Evolutionary conservation across 2,797 vertebrate species (phyloP).

Genomic region (Chrysocyon brachyurus): DNA sequence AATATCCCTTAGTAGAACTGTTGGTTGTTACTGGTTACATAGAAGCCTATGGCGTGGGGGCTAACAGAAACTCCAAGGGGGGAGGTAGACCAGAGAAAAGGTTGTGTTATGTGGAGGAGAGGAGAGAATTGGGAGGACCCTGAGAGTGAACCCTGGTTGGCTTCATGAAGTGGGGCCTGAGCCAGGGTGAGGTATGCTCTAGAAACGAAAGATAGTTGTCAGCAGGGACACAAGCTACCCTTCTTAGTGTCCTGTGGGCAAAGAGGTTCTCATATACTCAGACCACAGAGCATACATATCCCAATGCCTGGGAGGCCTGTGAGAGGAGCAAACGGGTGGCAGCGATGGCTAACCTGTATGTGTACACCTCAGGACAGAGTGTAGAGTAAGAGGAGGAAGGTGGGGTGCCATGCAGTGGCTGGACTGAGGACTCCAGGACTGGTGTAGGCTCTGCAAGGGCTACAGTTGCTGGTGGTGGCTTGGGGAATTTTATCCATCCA

Average conservation of each 20-base stretch:
- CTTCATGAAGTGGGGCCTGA: not conserved
- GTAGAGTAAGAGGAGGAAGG: not conserved
- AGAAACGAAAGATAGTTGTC: not conserved
- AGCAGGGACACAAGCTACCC: not conserved
- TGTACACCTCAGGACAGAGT: not conserved
- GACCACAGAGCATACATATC: not conserved
- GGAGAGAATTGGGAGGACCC: not conserved
- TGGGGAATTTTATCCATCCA: not conserved
- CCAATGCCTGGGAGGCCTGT: not conserved
- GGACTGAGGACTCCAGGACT: not conserved
- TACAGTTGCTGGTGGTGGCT: accelerated
- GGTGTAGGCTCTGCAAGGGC: not conserved
- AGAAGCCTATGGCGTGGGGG: not conserved
- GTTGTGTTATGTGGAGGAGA: not conserved
- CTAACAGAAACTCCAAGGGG: not conserved
- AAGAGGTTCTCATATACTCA: not conserved
- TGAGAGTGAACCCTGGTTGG: not conserved
- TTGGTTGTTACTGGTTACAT: not conserved
- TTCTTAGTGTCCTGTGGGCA: not conserved
- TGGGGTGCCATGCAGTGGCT: not conserved
- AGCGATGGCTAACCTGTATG: not conserved
- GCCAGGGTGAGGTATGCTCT: not conserved
- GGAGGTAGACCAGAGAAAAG: not conserved
- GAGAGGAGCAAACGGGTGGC: not conserved
- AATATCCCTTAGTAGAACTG: not conserved